phyloP scores from a whole-genome alignment of 1,140 invertebrate genomes.

The Tenebrio molitor region DNA sequence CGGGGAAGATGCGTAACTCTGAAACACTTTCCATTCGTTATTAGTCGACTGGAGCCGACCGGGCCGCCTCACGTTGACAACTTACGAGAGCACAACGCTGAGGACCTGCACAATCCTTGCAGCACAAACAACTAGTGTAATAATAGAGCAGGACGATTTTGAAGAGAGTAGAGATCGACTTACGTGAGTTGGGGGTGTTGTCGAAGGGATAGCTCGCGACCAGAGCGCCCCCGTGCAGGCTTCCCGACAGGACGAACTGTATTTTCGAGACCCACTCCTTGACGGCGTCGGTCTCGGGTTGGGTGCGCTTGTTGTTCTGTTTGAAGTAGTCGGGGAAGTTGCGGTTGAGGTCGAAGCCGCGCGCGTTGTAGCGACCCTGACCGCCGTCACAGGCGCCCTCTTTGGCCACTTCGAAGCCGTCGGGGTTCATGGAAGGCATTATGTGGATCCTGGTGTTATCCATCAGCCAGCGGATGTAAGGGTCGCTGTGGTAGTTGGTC shows the following conservation, averaged over 20 bases:
- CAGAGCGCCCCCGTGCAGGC: constrained; percentile 91
- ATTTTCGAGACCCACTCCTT: constrained; percentile 95
- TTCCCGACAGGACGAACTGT: constrained; percentile 92
- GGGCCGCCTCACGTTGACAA: no score
- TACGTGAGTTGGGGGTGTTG: constrained; percentile 92
- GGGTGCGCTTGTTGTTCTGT: constrained; percentile 85
- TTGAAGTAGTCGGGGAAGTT: constrained; percentile 96
- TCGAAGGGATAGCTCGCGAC: constrained; percentile 95
- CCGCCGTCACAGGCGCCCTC: constrained; percentile 90
- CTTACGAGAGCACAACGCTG: constrained; percentile 85
- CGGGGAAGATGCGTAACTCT: constrained; percentile 80
- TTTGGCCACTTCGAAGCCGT: constrained; percentile 89
- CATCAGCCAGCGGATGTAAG: constrained; percentile 87
- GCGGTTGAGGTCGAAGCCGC: constrained; percentile 90
- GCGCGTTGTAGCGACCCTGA: constrained; percentile 89
- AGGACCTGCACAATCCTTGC: constrained; percentile 86
- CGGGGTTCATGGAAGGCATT: constrained; percentile 93
- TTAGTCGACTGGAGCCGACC: no score
- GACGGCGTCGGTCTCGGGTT: constrained; percentile 94
- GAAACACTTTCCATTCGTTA: constrained; percentile 87
- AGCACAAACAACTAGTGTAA: constrained; percentile 58
- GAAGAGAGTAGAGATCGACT: constrained; percentile 67
- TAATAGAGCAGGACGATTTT: constrained; percentile 36
- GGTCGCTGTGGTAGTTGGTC: constrained; percentile 83
- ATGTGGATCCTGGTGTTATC: constrained; percentile 94